Base-by-base conservation (phyloP, 2,797 vertebrate species). In the Rhabdomys pumilio region DNA sequence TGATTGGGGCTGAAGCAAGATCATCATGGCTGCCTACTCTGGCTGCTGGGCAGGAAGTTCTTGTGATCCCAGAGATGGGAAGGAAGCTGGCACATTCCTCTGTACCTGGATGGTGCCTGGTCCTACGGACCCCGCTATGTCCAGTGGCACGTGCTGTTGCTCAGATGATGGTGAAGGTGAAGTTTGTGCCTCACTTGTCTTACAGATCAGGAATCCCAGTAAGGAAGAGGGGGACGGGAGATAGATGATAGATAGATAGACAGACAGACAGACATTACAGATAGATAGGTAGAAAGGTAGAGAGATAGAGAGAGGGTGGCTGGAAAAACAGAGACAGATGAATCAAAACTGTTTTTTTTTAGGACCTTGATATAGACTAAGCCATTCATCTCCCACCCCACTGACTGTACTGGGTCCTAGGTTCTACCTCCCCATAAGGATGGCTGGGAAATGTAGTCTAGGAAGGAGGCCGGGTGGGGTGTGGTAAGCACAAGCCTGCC, bases 401-500 rank as follows among this genome's bases (percentile, higher is more conserved):
- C 22, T 9, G 73, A 11, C 31, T 34, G 55, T 19, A 59, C 59
- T n/a, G 29, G 0, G 72, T 65, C 50, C 34, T 0, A 0, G 17
- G 41, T 34, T 55, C 20, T 44, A 4, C 31, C 7, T 22, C 1
- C 20, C 38, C 3, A 3, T 14, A 15, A 47, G 47, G 75, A 59
- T 55, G 57, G 3, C 72, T 92, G 96, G 65, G 53, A 15, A 26
- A 10, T 4, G 29, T 53, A 9, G 26, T n/a, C n/a, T 4, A 3
- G 63, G 31, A 24, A 55, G 5, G 31, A 76, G 19, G 44, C 31
- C 2, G 10, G 0, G 0, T 0, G 0, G 6, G n/a, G 7, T 1
- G 1, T 8, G 6, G 83, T 47, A 44, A 26, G 19, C 19, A 17
- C 3, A 1, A 3, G 1, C 63, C 79, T 4, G 1, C 10, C 19